Percentiles rank a stretch among this genome's conserved stretches.
Evolutionary conservation across 2,888 invertebrate species (phyloP).

Genomic region (Nebria salina): DNA sequence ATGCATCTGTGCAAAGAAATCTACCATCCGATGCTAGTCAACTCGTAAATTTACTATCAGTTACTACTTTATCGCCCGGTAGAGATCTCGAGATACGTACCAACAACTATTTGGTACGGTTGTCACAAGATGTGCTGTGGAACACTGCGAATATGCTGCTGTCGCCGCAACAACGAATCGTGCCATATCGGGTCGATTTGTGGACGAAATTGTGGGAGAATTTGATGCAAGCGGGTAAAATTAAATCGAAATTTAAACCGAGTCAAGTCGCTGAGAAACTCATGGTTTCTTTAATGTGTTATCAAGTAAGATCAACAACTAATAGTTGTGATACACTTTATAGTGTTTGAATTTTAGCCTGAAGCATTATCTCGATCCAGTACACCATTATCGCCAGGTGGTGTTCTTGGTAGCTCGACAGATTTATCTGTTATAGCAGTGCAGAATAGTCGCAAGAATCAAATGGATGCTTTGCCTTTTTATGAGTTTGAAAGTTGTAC

Average conservation of each 20-base stretch:
- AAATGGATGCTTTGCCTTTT: slow-evolving; percentile 75
- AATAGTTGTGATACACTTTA: neutral
- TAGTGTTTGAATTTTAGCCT: slow-evolving; percentile 64
- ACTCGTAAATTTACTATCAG: slow-evolving; percentile 76
- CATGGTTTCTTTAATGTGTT: slow-evolving; percentile 82
- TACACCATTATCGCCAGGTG: slow-evolving; percentile 83
- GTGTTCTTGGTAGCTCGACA: slow-evolving; percentile 61
- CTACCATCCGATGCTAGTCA: slow-evolving; percentile 76
- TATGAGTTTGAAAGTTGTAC: slow-evolving; percentile 86
- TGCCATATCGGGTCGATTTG: slow-evolving; percentile 83
- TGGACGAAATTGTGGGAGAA: slow-evolving; percentile 86
- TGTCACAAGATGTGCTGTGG: slow-evolving; percentile 81
- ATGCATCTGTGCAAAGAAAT: slow-evolving; percentile 75
- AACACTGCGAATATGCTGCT: slow-evolving; percentile 85
- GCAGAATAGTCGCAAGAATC: slow-evolving; percentile 62
- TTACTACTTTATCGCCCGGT: slow-evolving; percentile 71
- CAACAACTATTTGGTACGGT: slow-evolving; percentile 66
- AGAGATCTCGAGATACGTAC: slow-evolving; percentile 73
- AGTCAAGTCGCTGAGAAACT: slow-evolving; percentile 80
- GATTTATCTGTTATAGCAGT: slow-evolving; percentile 64
- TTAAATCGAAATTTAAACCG: slow-evolving; percentile 72
- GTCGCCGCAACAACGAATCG: slow-evolving; percentile 83
- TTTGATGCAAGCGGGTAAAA: slow-evolving; percentile 69
- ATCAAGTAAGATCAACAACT: slow-evolving; percentile 69
- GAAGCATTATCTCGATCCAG: slow-evolving; percentile 86